Conservation (phyloP, 2,888 invertebrate species). For the Gerris lacustris region DNA sequence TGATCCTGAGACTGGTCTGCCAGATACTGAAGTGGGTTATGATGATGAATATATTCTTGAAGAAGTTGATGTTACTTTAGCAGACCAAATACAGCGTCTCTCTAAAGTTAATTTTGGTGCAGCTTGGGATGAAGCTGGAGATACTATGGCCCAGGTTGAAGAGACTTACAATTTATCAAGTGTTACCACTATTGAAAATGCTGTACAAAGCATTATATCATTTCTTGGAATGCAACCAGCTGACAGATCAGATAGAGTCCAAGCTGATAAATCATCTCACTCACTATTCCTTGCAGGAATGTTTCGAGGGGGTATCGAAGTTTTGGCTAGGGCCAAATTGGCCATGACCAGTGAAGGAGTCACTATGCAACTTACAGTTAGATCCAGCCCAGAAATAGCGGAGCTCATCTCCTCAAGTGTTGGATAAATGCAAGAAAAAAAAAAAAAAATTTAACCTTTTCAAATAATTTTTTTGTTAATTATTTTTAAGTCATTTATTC, state of each 20-base stretch:
- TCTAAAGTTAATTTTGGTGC: slow-evolving; percentile 63
- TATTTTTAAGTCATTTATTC: not conserved
- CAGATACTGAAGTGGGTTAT: slow-evolving; percentile 93
- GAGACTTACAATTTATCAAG: slow-evolving; percentile 84
- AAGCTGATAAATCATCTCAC: slow-evolving; percentile 70
- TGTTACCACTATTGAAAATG: slow-evolving; percentile 65
- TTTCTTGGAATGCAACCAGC: slow-evolving; percentile 76
- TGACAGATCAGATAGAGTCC: slow-evolving; percentile 70
- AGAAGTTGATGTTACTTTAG: slow-evolving; percentile 73
- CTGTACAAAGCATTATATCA: slow-evolving; percentile 67
- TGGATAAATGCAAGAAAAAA: slow-evolving; percentile 44
- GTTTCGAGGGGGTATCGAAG: slow-evolving; percentile 79
- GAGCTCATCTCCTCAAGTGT: slow-evolving; percentile 77
- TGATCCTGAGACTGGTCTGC: slow-evolving; percentile 84
- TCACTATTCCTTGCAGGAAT: slow-evolving; percentile 69
- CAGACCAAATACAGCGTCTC: slow-evolving; percentile 72
- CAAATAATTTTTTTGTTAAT: not conserved
- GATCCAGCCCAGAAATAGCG: slow-evolving; percentile 72
- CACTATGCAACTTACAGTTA: slow-evolving; percentile 83
- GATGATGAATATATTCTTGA: slow-evolving; percentile 93
- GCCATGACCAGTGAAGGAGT: slow-evolving; percentile 60
- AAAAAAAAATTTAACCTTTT: not conserved
- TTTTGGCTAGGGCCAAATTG: slow-evolving; percentile 73
- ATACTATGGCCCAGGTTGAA: slow-evolving; percentile 57
- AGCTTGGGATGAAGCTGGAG: slow-evolving; percentile 64